A percentile compares a stretch with the other conserved stretches of the same genome.
Evolutionary conservation across 1,140 invertebrate species (phyloP).

Genomic region (Maniola jurtina): DNA sequence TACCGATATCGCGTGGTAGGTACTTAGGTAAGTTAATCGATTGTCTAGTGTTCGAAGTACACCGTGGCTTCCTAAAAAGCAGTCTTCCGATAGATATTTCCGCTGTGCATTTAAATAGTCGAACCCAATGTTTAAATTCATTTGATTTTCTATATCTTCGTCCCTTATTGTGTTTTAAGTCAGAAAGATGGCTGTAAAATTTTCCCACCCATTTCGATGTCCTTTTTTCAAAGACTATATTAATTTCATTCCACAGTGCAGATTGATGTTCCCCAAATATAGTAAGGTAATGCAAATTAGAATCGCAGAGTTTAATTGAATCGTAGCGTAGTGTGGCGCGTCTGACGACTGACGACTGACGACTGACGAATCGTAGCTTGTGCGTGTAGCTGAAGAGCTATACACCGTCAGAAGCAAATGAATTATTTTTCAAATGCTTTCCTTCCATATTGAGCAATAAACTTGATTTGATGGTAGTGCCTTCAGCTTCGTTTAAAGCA

Average conservation of each 20-base stretch:
- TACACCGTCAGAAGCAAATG: constrained; percentile 54
- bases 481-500: constrained; percentile 73
- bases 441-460: constrained; percentile 72
- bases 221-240: constrained; percentile 34
- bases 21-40: constrained; percentile 70
- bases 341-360: constrained; percentile 27
- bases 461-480: constrained; percentile 74
- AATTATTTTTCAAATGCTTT: constrained; percentile 73
- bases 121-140: constrained; percentile 37
- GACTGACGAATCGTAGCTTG: constrained; percentile 29
- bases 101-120: constrained; percentile 71
- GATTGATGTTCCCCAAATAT: constrained; percentile 45
- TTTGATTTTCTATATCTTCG: constrained; percentile 16
- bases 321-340: constrained; percentile 50
- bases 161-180: constrained; percentile 12
- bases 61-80: constrained; percentile 74
- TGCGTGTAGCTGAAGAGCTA: constrained; percentile 34
- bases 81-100: constrained; percentile 78
- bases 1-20: constrained; percentile 56
- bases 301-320: constrained; percentile 38
- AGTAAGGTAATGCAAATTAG: constrained; percentile 29
- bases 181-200: constrained; percentile 34
- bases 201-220: constrained; percentile 42
- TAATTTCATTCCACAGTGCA: constrained; percentile 52
- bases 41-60: constrained; percentile 68